Evolutionary conservation across 92 coral and sea anemone species (phyloP).

Genomic region (Zoanthus solanderi): DNA sequence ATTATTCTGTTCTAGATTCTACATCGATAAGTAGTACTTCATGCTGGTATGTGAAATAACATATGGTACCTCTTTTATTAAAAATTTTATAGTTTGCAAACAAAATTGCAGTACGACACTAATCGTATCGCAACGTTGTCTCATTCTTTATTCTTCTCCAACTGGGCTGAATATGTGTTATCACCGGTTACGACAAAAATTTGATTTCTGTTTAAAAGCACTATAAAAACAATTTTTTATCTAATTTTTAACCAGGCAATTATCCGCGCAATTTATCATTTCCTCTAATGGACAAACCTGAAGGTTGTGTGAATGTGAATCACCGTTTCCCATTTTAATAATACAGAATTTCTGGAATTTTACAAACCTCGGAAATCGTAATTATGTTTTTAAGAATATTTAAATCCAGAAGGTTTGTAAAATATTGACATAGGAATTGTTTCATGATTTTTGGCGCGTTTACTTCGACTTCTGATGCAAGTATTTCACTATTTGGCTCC

Average conservation of each 20-base stretch:
- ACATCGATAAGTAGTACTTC: not conserved
- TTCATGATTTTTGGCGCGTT: not conserved
- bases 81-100: not conserved
- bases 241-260: not conserved
- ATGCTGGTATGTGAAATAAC: not conserved
- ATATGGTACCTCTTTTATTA: not conserved
- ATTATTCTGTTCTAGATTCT: not conserved
- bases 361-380: not conserved
- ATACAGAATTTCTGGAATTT: conserved; percentile 22
- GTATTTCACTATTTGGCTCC: not conserved
- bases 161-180: not conserved
- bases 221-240: not conserved
- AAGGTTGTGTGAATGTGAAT: not conserved
- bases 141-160: not conserved
- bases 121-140: not conserved
- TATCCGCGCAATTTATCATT: not conserved
- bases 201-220: not conserved
- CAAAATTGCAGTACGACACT: not conserved
- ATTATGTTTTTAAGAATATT: not conserved
- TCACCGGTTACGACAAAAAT: not conserved
- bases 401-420: not conserved
- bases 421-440: not conserved
- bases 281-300: conserved; percentile 14
- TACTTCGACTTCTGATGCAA: not conserved
- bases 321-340: not conserved